Conservation (phyloP, 2,888 invertebrate genomes). For the Euzophera pinguis region DNA sequence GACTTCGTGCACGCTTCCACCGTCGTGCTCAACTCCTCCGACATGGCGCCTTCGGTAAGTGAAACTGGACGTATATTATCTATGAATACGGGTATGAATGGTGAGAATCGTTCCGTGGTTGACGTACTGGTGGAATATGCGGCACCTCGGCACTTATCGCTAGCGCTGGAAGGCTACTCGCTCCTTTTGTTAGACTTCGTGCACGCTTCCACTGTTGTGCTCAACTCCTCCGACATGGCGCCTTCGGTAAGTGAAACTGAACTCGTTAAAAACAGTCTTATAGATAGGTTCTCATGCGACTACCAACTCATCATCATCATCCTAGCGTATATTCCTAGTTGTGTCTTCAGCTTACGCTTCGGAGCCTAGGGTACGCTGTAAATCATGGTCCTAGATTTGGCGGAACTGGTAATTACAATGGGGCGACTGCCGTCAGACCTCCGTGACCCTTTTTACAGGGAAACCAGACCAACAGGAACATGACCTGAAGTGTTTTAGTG, state of each 20-base stretch:
- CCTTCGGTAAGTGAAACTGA: slow-evolving; percentile 64
- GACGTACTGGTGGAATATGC: slow-evolving; percentile 90
- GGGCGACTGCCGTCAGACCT: no score
- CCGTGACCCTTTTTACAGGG: no score
- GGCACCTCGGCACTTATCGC: slow-evolving; percentile 91
- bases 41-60: slow-evolving; percentile 81
- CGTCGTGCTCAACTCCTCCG: slow-evolving; percentile 89
- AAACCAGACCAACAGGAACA: no score
- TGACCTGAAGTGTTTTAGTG: no score
- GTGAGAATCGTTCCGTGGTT: slow-evolving; percentile 86
- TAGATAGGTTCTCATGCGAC: no score
- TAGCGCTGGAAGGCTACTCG: slow-evolving; percentile 93
- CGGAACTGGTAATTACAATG: no score
- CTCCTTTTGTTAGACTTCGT: slow-evolving; percentile 93
- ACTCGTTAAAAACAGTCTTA: background rate
- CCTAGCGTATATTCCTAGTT: no score
- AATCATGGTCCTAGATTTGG: no score
- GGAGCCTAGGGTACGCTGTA: no score
- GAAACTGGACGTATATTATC: background rate
- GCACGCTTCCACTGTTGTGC: slow-evolving; percentile 92
- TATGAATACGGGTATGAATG: slow-evolving; percentile 77
- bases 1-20: slow-evolving; percentile 96
- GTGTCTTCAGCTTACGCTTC: no score
- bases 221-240: slow-evolving; percentile 88
- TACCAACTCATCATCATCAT: no score